A percentile compares a stretch with the other conserved stretches of the same genome.
These are phyloP conservation scores for Ephialtes manifestator DNA, from an alignment of 2,888 invertebrate genomes.

Conservation along the genomic window DNA sequence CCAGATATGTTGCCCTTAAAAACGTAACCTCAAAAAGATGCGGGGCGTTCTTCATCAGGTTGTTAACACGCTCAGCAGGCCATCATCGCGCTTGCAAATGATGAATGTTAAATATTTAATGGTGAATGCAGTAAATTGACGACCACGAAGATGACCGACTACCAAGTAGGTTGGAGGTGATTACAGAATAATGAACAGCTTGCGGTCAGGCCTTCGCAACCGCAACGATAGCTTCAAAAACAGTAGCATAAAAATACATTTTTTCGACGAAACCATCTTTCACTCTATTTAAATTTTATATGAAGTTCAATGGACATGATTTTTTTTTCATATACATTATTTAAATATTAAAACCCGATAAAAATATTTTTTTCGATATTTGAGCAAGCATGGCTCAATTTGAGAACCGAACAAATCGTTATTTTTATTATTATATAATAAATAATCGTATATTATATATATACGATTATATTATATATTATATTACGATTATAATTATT, in stretches of 20 bases:
- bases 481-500: too few species aligned
- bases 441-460: too few species aligned
- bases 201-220: constrained; percentile 24
- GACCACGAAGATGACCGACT: constrained; percentile 19
- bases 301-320: not conserved
- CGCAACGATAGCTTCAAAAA: constrained; percentile 8
- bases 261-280: not conserved
- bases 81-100: constrained; percentile 19
- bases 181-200: constrained; percentile 2
- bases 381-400: not conserved
- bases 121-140: not conserved
- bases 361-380: not conserved
- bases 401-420: not conserved
- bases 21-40: not conserved
- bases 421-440: not conserved
- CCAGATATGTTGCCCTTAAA: too few species aligned
- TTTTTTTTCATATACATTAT: not conserved
- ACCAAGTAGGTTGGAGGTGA: not conserved
- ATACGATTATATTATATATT: too few species aligned
- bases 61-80: constrained; percentile 24
- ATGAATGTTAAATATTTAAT: constrained; percentile 14
- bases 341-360: not conserved
- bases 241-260: not conserved
- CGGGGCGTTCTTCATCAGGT: not conserved
- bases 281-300: not conserved